Conservation (phyloP, 2,888 invertebrate genomes). For the Glaucopsyche alexis region DNA sequence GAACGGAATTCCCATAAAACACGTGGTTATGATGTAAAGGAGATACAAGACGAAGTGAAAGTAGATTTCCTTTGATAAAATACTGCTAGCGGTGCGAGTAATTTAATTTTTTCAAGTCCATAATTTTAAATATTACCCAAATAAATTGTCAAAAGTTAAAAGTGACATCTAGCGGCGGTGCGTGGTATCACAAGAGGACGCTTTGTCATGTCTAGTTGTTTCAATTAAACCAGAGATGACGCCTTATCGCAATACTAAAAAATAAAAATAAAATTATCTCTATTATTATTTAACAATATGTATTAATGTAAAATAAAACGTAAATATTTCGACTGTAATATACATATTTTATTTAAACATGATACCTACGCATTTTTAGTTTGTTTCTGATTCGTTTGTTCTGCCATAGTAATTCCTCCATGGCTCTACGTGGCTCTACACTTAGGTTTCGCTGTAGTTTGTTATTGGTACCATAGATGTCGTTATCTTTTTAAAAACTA, state of each 20-base stretch:
- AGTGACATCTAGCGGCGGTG: background rate
- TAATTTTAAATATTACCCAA: background rate
- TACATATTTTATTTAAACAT: no score
- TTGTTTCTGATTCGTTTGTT: no score
- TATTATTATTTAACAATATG: no score
- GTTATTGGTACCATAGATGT: background rate
- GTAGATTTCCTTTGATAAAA: slow-evolving; percentile 2
- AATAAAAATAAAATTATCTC: no score
- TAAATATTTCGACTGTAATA: no score
- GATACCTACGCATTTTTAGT: no score
- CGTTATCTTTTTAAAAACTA: background rate
- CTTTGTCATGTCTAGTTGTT: background rate
- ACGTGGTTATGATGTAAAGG: background rate
- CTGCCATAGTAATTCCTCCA: no score
- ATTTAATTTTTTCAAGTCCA: background rate
- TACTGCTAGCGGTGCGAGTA: background rate
- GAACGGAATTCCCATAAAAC: background rate
- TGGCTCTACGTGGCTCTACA: no score
- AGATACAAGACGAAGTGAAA: background rate
- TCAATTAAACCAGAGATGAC: background rate
- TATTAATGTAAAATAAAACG: no score
- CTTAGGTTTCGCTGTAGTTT: background rate
- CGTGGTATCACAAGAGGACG: background rate
- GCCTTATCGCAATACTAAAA: background rate
- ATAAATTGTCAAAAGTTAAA: background rate